These are phyloP conservation scores for Hoplodrina blanda DNA, from an alignment of 2,888 invertebrate species.

Conservation along the genomic window DNA sequence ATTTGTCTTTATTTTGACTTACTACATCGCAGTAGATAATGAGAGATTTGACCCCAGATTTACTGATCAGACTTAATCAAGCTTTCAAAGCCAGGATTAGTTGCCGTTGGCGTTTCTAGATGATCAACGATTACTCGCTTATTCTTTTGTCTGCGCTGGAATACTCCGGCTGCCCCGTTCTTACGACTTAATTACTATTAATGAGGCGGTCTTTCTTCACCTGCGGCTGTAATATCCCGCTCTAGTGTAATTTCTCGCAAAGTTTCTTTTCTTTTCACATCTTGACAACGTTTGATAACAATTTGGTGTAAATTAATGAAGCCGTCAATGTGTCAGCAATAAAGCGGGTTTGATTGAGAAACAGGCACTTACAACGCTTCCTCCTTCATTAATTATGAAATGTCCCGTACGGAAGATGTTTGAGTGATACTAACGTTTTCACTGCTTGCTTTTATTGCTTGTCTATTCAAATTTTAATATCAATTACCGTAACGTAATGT, in stretches of 20 bases:
- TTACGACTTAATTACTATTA: slow-evolving; percentile 9
- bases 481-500: slow-evolving; percentile 17
- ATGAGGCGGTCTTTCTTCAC: slow-evolving; percentile 5
- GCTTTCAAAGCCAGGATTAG: not conserved
- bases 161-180: not conserved
- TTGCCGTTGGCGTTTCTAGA: slow-evolving; percentile 1
- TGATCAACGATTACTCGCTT: slow-evolving; percentile 12
- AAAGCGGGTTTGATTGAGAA: slow-evolving; percentile 36
- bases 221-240: not conserved
- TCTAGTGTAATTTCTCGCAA: not conserved
- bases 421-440: slow-evolving; percentile 18
- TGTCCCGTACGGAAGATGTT: slow-evolving; percentile 22
- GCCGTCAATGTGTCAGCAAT: slow-evolving; percentile 36
- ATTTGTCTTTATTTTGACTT: not conserved
- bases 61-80: slow-evolving; percentile 9
- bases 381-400: slow-evolving; percentile 41
- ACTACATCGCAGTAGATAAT: not conserved
- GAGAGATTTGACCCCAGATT: not conserved
- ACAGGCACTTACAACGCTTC: slow-evolving; percentile 30
- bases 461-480: slow-evolving; percentile 34
- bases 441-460: slow-evolving; percentile 21
- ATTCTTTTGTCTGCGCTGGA: slow-evolving; percentile 1
- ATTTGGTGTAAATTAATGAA: slow-evolving; percentile 33
- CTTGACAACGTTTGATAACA: slow-evolving; percentile 22
- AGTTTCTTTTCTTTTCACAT: not conserved